These are phyloP conservation scores for Amphiprion ocellaris DNA, from an alignment of 2,113 vertebrate genomes.

Conservation along the genomic window DNA sequence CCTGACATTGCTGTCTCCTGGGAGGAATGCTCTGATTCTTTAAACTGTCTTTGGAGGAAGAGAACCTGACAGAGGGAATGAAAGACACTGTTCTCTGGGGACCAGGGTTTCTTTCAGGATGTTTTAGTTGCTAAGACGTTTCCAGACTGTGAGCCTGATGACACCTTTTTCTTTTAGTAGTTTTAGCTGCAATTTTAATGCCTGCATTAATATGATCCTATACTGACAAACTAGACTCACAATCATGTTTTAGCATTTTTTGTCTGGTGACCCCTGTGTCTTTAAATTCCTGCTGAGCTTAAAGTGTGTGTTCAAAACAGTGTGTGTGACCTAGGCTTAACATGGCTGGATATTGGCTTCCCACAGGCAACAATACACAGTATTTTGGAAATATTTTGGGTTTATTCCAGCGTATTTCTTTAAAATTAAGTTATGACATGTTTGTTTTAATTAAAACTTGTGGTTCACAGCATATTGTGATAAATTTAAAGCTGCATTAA, in stretches of 20 bases:
- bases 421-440: background rate
- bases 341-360: background rate
- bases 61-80: conserved; percentile 46
- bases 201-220: no score
- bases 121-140: conserved; percentile 8
- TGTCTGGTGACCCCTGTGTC: background rate
- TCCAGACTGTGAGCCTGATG: background rate
- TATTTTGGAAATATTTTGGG: background rate
- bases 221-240: background rate
- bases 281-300: conserved; percentile 14
- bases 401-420: background rate
- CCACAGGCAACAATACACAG: conserved; percentile 4
- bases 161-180: background rate
- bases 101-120: background rate
- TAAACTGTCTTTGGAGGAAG: conserved; percentile 35
- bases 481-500: no score
- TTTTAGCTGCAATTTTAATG: background rate
- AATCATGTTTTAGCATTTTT: background rate
- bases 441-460: no score
- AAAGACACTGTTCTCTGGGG: conserved; percentile 51
- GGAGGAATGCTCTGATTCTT: conserved; percentile 57
- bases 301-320: conserved; percentile 16
- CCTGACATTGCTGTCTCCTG: conserved; percentile 39
- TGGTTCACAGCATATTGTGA: no score
- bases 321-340: background rate